phyloP scores from a whole-genome alignment of 2,113 vertebrate species.

The Microcebus jonahi region DNA sequence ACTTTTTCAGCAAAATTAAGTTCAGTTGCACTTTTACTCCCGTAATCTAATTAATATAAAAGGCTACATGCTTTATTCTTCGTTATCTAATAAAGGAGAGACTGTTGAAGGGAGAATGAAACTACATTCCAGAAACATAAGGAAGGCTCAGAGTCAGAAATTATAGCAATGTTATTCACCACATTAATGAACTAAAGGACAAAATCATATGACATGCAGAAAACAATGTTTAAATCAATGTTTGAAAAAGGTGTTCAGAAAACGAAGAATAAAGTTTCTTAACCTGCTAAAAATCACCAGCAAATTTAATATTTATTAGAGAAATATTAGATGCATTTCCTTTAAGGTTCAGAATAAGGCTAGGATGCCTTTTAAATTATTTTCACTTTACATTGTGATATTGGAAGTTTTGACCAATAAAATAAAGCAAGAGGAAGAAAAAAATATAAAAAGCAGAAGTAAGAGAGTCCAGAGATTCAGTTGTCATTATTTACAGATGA shows the following conservation, averaged over 20 bases:
- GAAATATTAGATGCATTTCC: slow-evolving; percentile 31
- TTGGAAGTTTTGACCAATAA: neutral
- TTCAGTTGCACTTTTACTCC: slow-evolving; percentile 32
- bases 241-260: slow-evolving; percentile 36
- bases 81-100: neutral
- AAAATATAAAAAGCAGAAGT: neutral
- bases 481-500: neutral
- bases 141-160: neutral
- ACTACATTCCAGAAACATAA: neutral
- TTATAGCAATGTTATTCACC: neutral
- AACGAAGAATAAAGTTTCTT: neutral
- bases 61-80: neutral
- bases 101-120: neutral
- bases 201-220: neutral
- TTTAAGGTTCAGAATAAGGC: neutral
- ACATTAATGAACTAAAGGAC: neutral
- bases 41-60: slow-evolving; percentile 49
- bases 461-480: neutral
- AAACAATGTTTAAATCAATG: slow-evolving; percentile 30
- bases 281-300: slow-evolving; percentile 24
- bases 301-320: slow-evolving; percentile 17
- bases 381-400: neutral
- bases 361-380: neutral
- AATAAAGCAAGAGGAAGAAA: slow-evolving; percentile 35
- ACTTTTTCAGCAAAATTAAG: slow-evolving; percentile 33